These are phyloP conservation scores for Aptenodytes forsteri DNA, from an alignment of 2,113 vertebrate species.

Conservation along the genomic window DNA sequence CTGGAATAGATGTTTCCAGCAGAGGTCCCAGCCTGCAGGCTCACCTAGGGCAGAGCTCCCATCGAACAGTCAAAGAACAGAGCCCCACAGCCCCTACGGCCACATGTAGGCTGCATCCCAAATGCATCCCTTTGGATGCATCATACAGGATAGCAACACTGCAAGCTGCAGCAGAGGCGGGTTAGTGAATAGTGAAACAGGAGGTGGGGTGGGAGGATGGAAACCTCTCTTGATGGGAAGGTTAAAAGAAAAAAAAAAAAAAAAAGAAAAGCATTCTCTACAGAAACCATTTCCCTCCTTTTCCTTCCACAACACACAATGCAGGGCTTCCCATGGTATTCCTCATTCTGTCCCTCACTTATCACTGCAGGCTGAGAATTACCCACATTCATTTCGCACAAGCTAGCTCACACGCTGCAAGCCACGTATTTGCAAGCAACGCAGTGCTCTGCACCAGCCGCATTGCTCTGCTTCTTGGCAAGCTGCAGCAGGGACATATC, in stretches of 20 bases:
- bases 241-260: not conserved
- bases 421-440: accelerated
- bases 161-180: not conserved
- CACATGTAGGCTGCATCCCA: accelerated
- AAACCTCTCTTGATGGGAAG: not conserved
- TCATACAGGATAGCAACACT: not conserved
- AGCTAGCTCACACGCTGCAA: not conserved
- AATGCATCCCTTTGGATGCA: not conserved
- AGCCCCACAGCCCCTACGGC: accelerated
- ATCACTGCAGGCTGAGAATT: not conserved
- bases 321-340: not conserved
- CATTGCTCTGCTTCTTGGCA: not conserved
- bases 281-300: not conserved
- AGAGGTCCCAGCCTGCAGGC: not conserved
- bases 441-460: not conserved
- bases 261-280: not conserved
- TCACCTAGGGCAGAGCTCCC: not conserved
- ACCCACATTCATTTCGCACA: accelerated
- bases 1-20: not conserved
- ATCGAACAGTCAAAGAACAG: not conserved
- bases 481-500: not conserved
- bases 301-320: not conserved
- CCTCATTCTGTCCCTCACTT: not conserved
- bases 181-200: not conserved
- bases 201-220: not conserved